Base-by-base conservation (phyloP, 2,797 vertebrate species). In the Lemur catta region DNA sequence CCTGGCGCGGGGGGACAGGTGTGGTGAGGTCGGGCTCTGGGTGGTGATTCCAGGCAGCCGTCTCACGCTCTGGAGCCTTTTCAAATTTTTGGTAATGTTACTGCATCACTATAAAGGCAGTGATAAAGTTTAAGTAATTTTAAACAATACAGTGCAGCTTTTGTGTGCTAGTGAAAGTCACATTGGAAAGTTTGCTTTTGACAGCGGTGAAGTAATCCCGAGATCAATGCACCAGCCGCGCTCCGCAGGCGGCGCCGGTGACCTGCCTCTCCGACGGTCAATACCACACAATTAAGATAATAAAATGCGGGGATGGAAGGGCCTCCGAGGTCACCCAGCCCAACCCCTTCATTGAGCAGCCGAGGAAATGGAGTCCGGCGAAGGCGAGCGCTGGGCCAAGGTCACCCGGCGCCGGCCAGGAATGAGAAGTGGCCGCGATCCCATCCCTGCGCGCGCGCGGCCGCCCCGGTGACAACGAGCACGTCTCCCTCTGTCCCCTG, bases 111-210 rank as follows among this genome's bases (percentile, higher is more conserved):
- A 0, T 5, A 4, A 33, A 41, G 20, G 22, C 33, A 0, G 6
- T 7, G 8, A 3, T 7, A 6, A 2, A 57, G 30, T 2, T 69
- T 5, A 38, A 24, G 38, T 7, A 2, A 38, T 13, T 7, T 33
- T 59, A 6, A 17, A 7, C 10, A 10, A 4, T 1, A 2, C 11
- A 0, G 6, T 0, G 10, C 0, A 57, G 26, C 55, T 6, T 1
- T 2, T 12, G 3, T 0, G 1, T 1, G 52, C 46, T 1, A 2
- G 26, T 0, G 5, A 28, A 55, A 84, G 90, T 80, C 65, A 38
- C 67, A 43, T 26, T 61, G 92, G 48, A n/a, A 46, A 10, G 67
- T 41, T 30, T 1, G 52, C 59, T 33, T 10, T 7, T 17, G 24
- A 50, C 50, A 17, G 1, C 20, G 1, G 26, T 6, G 71, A 50